Evolutionary conservation across 2,113 vertebrate species (phyloP).

Genomic region (Mobula hypostoma): DNA sequence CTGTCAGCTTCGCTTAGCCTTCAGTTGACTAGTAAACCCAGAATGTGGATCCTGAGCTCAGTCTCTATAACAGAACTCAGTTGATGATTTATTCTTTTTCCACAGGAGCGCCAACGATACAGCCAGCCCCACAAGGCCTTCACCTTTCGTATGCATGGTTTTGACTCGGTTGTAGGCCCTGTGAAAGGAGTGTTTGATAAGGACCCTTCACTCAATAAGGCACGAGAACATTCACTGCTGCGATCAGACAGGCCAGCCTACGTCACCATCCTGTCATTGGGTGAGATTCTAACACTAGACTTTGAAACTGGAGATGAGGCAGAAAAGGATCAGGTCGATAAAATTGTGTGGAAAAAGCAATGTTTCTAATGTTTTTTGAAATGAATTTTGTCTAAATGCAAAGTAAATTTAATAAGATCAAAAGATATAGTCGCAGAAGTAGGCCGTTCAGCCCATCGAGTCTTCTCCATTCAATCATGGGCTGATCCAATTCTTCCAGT

Average conservation of each 20-base stretch:
- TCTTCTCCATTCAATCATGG: too few species aligned
- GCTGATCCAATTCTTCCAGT: too few species aligned
- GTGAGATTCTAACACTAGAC: slow-evolving; percentile 52
- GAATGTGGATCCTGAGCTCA: not conserved
- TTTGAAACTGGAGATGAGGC: not conserved
- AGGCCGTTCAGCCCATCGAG: too few species aligned
- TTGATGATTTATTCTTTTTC: not conserved
- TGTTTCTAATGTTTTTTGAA: not conserved
- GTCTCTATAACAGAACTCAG: not conserved
- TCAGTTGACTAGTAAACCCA: not conserved
- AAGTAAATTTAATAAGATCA: not conserved
- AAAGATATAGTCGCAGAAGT: too few species aligned
- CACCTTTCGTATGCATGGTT: slow-evolving; percentile 94
- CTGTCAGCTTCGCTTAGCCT: too few species aligned
- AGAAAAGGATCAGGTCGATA: not conserved
- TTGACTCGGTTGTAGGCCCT: slow-evolving; percentile 90
- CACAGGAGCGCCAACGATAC: slow-evolving; percentile 87
- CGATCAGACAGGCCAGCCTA: slow-evolving; percentile 90
- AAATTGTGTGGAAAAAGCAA: too few species aligned
- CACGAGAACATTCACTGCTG: slow-evolving; percentile 88
- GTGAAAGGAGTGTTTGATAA: slow-evolving; percentile 98
- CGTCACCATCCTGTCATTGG: slow-evolving; percentile 92
- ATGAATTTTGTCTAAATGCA: not conserved
- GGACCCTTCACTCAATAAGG: slow-evolving; percentile 96
- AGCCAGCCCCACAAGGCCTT: slow-evolving; percentile 96